Conservation (phyloP, 2,113 vertebrate genomes). For the Uropsilus gracilis region DNA sequence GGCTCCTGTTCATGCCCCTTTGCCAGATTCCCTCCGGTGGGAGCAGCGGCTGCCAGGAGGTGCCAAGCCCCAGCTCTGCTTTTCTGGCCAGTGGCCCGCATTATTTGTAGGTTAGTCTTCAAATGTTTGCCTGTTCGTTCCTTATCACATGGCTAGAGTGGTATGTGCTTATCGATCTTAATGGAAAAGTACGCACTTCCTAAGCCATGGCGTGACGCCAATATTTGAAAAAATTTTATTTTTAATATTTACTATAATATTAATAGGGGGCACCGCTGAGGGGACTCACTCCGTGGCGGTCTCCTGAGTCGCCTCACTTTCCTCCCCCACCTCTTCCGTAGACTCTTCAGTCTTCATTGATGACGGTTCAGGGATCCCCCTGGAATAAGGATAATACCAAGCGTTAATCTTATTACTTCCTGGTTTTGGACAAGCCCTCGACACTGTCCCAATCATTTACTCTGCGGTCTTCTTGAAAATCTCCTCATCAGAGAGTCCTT, state of each 20-base stretch:
- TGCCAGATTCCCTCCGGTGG: background rate
- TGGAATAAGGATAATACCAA: background rate
- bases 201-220: background rate
- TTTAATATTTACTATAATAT: too few species aligned
- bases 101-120: background rate
- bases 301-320: fast-evolving
- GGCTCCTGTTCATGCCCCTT: background rate
- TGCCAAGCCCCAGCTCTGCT: background rate
- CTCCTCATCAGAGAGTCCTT: constrained; percentile 63
- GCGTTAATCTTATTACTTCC: background rate
- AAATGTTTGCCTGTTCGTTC: background rate
- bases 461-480: background rate
- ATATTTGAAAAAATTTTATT: too few species aligned
- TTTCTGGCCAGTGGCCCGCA: background rate
- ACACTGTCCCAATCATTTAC: background rate
- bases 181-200: constrained; percentile 25
- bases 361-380: fast-evolving
- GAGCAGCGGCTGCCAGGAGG: background rate
- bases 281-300: background rate
- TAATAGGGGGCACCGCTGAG: too few species aligned
- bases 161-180: background rate
- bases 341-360: background rate
- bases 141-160: background rate
- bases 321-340: background rate
- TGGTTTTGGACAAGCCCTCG: fast-evolving